Evolutionary conservation across 2,797 vertebrate genomes (phyloP).

Genomic region (Enteromius afrohamiltoni): DNA sequence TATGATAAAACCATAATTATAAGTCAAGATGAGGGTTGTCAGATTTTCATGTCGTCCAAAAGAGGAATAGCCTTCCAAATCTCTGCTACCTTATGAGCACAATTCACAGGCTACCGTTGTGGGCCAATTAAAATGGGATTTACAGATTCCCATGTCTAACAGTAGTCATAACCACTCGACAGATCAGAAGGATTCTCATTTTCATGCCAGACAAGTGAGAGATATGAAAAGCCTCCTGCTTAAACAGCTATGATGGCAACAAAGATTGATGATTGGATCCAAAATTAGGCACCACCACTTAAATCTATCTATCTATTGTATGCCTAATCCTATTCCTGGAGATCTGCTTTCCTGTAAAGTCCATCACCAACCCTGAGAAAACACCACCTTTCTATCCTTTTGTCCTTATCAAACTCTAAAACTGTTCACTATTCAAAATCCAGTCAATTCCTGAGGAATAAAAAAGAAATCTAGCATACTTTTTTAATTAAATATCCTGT

Average conservation of each 20-base stretch:
- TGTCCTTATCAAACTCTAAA: background rate
- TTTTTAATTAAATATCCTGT: background rate
- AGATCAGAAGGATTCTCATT: slow-evolving; percentile 13
- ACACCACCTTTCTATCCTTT: background rate
- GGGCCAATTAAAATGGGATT: slow-evolving; percentile 30
- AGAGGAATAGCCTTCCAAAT: slow-evolving; percentile 32
- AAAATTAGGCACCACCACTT: background rate
- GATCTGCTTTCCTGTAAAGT: background rate
- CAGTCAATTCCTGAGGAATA: background rate
- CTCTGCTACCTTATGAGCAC: background rate
- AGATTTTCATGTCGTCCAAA: slow-evolving; percentile 25
- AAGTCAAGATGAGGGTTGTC: slow-evolving; percentile 49
- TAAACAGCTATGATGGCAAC: background rate
- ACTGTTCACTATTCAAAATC: background rate
- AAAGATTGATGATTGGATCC: background rate
- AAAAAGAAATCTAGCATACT: background rate
- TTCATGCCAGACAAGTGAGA: slow-evolving; percentile 7
- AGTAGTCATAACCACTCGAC: slow-evolving; percentile 1
- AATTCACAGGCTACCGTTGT: background rate
- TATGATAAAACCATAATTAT: slow-evolving; percentile 47
- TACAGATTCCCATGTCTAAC: slow-evolving; percentile 14
- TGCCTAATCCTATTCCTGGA: no score
- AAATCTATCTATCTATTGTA: background rate
- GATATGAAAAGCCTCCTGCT: background rate
- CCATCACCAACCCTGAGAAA: background rate